These are phyloP conservation scores for Pandemis corylana DNA, from an alignment of 2,888 invertebrate genomes.

Conservation along the genomic window DNA sequence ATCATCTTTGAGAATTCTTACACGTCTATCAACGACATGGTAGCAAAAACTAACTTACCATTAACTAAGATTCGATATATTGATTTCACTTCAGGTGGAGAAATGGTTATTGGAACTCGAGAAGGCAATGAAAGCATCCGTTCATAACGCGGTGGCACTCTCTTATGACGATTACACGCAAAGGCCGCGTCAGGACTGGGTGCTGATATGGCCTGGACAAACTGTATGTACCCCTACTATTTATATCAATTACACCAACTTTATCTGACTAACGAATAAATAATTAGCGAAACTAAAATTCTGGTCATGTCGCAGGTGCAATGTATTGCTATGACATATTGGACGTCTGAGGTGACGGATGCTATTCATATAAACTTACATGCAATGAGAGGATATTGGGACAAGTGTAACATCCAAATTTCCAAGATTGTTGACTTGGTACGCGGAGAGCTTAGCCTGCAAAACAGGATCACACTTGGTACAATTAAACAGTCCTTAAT, in stretches of 20 bases:
- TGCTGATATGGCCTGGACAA: constrained; percentile 96
- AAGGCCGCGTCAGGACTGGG: constrained; percentile 91
- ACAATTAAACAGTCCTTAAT: constrained; percentile 24
- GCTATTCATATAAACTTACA: constrained; percentile 86
- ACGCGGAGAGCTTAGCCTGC: constrained; percentile 92
- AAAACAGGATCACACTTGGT: constrained; percentile 95
- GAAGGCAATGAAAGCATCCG: constrained; percentile 93
- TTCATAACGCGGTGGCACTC: constrained; percentile 88
- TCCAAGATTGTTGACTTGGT: constrained; percentile 93
- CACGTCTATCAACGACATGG: background rate
- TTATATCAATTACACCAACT: background rate
- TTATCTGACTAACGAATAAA: background rate
- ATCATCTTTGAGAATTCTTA: too few species aligned
- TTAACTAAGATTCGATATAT: background rate
- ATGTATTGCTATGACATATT: constrained; percentile 93
- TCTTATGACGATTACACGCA: constrained; percentile 90
- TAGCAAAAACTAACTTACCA: background rate
- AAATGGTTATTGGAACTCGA: constrained; percentile 97
- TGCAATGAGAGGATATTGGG: constrained; percentile 87
- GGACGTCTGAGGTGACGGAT: constrained; percentile 94
- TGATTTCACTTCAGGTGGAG: constrained; percentile 85
- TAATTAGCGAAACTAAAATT: background rate
- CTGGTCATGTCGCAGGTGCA: constrained; percentile 83
- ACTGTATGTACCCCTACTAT: constrained; percentile 76
- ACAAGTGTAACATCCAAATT: constrained; percentile 90